Base-by-base conservation (phyloP, 2,113 vertebrate species). In the Sebastes schlegelii region DNA sequence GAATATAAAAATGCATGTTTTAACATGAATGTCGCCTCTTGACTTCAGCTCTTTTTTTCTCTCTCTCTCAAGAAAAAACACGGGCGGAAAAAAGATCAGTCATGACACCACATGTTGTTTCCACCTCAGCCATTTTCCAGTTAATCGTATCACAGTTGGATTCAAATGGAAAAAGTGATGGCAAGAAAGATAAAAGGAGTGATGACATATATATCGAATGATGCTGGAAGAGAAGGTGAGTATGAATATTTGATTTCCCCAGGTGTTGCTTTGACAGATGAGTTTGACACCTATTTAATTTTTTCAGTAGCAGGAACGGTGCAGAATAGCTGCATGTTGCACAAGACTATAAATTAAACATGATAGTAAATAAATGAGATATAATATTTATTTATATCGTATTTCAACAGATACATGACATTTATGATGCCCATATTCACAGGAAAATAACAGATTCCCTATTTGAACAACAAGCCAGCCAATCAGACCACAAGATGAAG, bases 91-190 rank as follows among this genome's bases (percentile, higher is more conserved):
- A 86, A 62, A 65, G 34, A 66, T 21, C 52, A 77, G 89, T 91
- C 91, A 82, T 90, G 89, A 92, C 81, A 84, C 60, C 67, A 90
- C 89, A 89, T 60, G 86, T 89, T 87, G 62, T 87, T 92, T 89
- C 70, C 83, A 89, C 75, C 34, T 76, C 77, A 61, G 55, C 43
- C 12, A 16, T 72, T 79, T 68, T 62, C 61, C 68, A 61, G 42
- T 43, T 70, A 55, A 72, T 84, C 16, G 7, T 9, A 74, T 82
- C 43, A 77, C 42, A 13, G 62, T 42, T 87, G 75, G 48, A 80
- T 79, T 69, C 46, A 67, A 74, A 80, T 81, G 70, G 45, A 77
- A 79, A 82, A 55, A 61, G 40, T 21, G 23, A 68, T 80, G 52
- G 79, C n/a, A 51, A 82, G 58, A 78, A 66, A 79, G 54, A 78